Conservation (phyloP, 2,797 vertebrate species). For the Pipistrellus pipistrellus region DNA sequence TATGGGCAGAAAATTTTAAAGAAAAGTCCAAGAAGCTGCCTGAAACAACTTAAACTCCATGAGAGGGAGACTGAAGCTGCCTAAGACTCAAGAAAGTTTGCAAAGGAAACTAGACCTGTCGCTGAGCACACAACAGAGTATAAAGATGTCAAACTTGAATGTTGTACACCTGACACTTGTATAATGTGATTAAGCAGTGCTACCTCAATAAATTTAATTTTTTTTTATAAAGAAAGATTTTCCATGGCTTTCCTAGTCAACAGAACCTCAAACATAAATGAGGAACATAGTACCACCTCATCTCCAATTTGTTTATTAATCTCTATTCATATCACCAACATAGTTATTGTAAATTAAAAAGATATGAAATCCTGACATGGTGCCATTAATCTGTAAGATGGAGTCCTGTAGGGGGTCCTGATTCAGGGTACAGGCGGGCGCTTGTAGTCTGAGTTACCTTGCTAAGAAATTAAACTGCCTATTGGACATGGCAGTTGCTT, state of each 20-base stretch:
- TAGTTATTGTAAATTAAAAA: neutral
- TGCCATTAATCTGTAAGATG: neutral
- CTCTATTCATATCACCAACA: neutral
- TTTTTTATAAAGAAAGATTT: neutral
- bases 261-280: neutral
- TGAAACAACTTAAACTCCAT: neutral
- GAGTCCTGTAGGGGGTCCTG: neutral
- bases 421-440: neutral
- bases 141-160: neutral
- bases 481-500: neutral
- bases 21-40: neutral
- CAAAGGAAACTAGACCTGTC: neutral
- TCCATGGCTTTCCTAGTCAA: neutral
- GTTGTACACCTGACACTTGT: neutral
- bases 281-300: neutral
- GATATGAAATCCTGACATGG: neutral
- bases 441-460: neutral
- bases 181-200: neutral
- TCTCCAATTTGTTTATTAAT: neutral
- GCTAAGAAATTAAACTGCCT: conserved; percentile 51
- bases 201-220: neutral
- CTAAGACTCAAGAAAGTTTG: neutral
- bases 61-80: neutral
- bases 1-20: neutral
- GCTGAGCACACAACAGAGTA: neutral